Conservation (phyloP, 2,113 vertebrate species). For the Chitala chitala region DNA sequence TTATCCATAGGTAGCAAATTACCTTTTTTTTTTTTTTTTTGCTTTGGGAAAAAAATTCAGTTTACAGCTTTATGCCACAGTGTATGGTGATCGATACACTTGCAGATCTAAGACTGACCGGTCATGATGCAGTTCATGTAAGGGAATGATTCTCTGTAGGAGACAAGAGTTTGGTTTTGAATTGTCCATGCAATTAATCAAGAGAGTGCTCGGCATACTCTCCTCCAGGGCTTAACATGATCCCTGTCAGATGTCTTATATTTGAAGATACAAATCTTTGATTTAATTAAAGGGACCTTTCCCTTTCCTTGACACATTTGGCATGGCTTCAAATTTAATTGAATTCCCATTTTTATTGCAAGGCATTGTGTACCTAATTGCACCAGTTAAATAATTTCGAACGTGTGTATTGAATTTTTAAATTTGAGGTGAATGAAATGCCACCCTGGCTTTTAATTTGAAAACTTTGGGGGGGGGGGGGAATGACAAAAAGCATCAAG, state of each 20-base stretch:
- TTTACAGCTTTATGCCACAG: too few relatives aligned
- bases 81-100: too few relatives aligned
- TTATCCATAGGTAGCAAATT: background rate
- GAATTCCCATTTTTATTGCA: background rate
- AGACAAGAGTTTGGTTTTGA: conserved; percentile 42
- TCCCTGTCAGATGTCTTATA: conserved; percentile 23
- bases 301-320: conserved; percentile 26
- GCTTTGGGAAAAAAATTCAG: background rate
- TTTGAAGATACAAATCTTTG: conserved; percentile 24
- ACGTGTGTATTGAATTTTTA: conserved; percentile 2
- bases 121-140: background rate
- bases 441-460: background rate
- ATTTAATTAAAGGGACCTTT: conserved; percentile 39
- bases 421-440: background rate
- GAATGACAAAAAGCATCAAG: too few relatives aligned
- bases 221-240: conserved; percentile 36
- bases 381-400: conserved; percentile 30
- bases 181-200: conserved; percentile 46
- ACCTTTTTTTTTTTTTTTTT: background rate
- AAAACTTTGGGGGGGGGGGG: background rate
- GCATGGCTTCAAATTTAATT: conserved; percentile 31
- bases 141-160: conserved; percentile 26
- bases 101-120: too few relatives aligned
- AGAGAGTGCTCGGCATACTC: conserved; percentile 27
- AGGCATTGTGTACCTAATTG: conserved; percentile 17